Evolutionary conservation across 2,113 vertebrate species (phyloP), one percentile per base, ranked within the genome.

Genomic region (Bombycilla garrulus): DNA sequence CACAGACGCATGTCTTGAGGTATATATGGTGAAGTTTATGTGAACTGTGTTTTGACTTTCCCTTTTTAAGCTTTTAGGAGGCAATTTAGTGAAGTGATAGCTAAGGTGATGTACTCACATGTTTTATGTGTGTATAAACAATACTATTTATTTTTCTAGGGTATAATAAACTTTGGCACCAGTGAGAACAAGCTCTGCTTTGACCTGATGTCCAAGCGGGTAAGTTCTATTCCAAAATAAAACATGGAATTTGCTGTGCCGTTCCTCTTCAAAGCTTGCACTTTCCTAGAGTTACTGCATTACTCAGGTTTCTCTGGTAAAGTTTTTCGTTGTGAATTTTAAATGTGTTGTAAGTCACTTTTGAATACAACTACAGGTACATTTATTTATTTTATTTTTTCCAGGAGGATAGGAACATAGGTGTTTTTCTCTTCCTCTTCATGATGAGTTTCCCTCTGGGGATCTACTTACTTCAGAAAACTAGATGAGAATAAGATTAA

Each of bases 101-200:
- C 33, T 51, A 36, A 82, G 21, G 22, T 67, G 48, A 48, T 40
- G 20, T 62, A 29, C 6, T 29, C 9, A 17, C 1, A 1, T 38
- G 19, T 3, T 44, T 93, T 71, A 81, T 87, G 15, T 71, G n/a
- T 78, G 38, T 78, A 6, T 87, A 90, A 93, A 89, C 58, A 78
- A 67, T 36, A 13, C 38, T 83, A 3, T 86, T 54, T 94, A 31
- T 79, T 60, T 94, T 88, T 65, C 45, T 40, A 99, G 99, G 99
- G 99, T 53, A 98, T 98, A 76, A 98, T 99, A 95, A 99, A 99
- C 96, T 97, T 99, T 82, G 98, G 98, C 42, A 98, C 98, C 82
- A 99, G 98, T 93, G 99, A 99, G 95, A 99, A 99, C 97, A 99
- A 99, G 90, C 98, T 99, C 19, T 99, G 98, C 96, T 97, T 97